Conservation (phyloP, 2,797 vertebrate genomes). For the Spea hammondii region DNA sequence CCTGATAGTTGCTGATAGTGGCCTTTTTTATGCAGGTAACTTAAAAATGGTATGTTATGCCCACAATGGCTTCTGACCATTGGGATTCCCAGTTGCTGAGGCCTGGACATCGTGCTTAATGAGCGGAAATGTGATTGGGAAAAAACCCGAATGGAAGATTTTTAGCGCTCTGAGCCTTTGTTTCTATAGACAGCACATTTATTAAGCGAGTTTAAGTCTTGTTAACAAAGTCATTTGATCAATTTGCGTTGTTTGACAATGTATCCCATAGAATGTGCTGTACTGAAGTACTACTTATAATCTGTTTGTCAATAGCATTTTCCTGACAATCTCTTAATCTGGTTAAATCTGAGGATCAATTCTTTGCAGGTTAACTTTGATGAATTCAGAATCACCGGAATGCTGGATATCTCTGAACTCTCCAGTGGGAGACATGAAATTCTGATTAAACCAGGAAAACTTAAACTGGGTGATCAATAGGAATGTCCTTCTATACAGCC, state of each 20-base stretch:
- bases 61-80: no score
- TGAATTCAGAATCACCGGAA: no score
- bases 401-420: no score
- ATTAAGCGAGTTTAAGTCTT: not conserved
- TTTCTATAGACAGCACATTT: not conserved
- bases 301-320: not conserved
- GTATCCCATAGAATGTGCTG: not conserved
- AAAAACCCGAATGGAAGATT: not conserved
- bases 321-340: not conserved
- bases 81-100: no score
- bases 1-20: not conserved
- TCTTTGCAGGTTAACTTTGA: not conserved
- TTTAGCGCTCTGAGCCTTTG: not conserved
- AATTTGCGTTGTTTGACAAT: not conserved
- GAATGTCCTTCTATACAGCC: no score
- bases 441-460: no score
- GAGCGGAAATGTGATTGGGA: not conserved
- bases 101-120: not conserved
- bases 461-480: no score
- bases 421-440: no score
- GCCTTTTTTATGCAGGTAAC: no score
- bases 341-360: not conserved
- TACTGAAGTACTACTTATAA: not conserved
- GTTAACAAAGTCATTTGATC: not conserved
- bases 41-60: no score